Percentiles rank a stretch among this genome's conserved stretches.
Conservation (phyloP, 53 echinoderm and acorn worm genomes). For the Holothuria scabra region DNA sequence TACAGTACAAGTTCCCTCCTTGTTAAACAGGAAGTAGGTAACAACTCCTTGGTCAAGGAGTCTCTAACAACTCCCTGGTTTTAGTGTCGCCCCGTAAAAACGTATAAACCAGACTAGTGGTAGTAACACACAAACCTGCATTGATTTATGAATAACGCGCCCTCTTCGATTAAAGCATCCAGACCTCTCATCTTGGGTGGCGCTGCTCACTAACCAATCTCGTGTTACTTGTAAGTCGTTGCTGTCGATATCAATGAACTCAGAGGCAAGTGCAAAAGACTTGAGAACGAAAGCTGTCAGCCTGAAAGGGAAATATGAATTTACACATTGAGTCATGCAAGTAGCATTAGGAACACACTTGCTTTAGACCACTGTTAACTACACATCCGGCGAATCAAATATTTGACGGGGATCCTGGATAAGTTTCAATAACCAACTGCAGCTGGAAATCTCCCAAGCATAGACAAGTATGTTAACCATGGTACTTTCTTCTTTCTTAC, state of each 20-base stretch:
- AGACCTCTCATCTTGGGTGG: constrained; percentile 35
- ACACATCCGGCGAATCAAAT: too few relatives aligned
- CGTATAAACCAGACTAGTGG: too few relatives aligned
- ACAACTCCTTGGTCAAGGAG: too few relatives aligned
- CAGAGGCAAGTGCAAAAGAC: constrained; percentile 77
- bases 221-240: constrained; percentile 66
- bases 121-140: constrained; percentile 68
- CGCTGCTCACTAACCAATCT: constrained; percentile 59
- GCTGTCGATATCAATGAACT: constrained; percentile 83
- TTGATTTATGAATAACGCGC: constrained; percentile 76
- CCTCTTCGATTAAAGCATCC: constrained; percentile 79
- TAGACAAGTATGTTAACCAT: too few relatives aligned
- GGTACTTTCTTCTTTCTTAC: too few relatives aligned
- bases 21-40: too few relatives aligned
- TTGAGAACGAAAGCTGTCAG: constrained; percentile 89
- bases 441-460: too few relatives aligned
- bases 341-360: background rate
- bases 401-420: background rate
- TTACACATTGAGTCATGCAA: background rate
- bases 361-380: too few relatives aligned
- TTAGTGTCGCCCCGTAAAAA: too few relatives aligned
- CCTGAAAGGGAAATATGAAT: background rate
- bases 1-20: too few relatives aligned
- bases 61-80: too few relatives aligned
- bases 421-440: too few relatives aligned